Evolutionary conservation across 2,797 vertebrate genomes (phyloP).

Genomic region (Rhinella marina): DNA sequence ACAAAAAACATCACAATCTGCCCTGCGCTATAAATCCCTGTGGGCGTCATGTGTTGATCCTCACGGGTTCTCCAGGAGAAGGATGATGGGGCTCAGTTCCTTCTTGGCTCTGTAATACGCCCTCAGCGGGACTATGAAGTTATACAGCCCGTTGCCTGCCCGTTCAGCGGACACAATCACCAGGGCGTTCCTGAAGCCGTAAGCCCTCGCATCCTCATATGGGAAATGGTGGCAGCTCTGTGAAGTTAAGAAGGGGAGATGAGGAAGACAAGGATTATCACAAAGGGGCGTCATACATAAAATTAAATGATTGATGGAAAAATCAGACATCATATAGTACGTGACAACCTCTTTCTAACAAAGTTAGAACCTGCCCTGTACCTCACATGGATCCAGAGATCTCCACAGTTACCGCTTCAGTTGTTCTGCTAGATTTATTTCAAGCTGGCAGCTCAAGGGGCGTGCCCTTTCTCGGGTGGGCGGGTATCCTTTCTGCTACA

Average conservation of each 20-base stretch:
- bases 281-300: not conserved
- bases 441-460: too few species aligned
- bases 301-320: too few species aligned
- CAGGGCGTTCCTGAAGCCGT: constrained; percentile 83
- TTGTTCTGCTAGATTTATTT: too few species aligned
- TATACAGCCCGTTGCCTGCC: constrained; percentile 85
- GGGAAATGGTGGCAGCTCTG: constrained; percentile 82
- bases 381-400: too few species aligned
- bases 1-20: not conserved
- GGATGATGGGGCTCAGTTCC: constrained; percentile 84
- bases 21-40: not conserved
- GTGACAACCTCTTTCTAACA: too few species aligned
- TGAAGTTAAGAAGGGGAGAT: not conserved
- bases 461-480: too few species aligned
- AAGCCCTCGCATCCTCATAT: constrained; percentile 82
- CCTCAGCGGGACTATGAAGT: constrained; percentile 84
- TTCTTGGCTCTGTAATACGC: constrained; percentile 83
- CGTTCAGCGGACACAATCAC: constrained; percentile 85
- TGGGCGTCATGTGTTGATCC: constrained; percentile 42
- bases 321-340: too few species aligned
- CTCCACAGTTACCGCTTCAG: too few species aligned
- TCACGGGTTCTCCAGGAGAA: constrained; percentile 84
- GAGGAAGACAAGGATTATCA: not conserved
- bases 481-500: too few species aligned
- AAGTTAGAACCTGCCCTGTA: too few species aligned